These are phyloP conservation scores for Harmothoe impar DNA, from an alignment of 2,888 invertebrate genomes.

Conservation along the genomic window DNA sequence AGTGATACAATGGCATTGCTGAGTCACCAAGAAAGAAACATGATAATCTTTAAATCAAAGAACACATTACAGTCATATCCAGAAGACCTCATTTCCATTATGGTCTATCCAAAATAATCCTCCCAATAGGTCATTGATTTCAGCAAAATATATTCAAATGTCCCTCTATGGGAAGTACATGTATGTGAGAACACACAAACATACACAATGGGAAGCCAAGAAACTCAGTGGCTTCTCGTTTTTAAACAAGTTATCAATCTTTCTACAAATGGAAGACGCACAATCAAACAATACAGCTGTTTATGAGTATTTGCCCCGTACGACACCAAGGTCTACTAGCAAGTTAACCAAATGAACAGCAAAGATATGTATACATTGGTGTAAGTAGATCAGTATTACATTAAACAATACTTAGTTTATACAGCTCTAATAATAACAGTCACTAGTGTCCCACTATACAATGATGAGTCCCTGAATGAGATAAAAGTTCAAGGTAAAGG, in stretches of 20 bases:
- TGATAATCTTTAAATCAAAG: no score
- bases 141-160: background rate
- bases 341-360: slow-evolving; percentile 18
- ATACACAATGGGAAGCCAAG: background rate
- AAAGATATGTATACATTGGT: slow-evolving; percentile 57
- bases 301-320: background rate
- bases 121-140: background rate
- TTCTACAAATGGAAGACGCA: background rate
- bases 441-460: background rate
- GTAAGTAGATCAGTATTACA: background rate
- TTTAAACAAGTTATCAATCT: background rate
- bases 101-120: no score
- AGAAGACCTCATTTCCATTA: no score
- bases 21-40: no score
- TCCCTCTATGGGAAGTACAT: background rate
- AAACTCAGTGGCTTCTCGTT: background rate
- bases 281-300: background rate
- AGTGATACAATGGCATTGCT: no score
- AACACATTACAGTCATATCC: no score
- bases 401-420: background rate
- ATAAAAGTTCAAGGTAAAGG: background rate
- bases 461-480: background rate
- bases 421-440: slow-evolving; percentile 14
- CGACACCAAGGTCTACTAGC: background rate
- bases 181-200: background rate